Evolutionary conservation across 2,113 vertebrate genomes (phyloP), one percentile per base, ranked within the genome.

Genomic region (Pampusana beccarii): DNA sequence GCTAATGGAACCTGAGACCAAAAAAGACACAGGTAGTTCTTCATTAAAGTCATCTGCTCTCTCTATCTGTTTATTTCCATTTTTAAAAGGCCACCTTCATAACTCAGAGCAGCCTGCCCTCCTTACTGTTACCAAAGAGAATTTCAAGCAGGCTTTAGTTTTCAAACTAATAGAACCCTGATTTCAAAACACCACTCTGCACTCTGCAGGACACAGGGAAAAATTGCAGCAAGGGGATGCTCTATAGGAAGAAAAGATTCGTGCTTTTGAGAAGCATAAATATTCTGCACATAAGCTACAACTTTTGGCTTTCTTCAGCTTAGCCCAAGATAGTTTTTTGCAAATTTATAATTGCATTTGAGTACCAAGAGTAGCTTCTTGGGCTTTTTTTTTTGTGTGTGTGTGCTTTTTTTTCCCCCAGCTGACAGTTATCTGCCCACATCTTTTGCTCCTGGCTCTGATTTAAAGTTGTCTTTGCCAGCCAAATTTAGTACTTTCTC

Each of bases 31-130:
- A 0, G 12, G 54, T 46, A 84, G 78, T 56, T 94, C 91, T 93
- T 94, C 95, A 95, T 96, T 96, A 91, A 96, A 95, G 83, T 93
- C 73, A 86, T 90, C 83, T 89, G 78, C 77, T 77, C 66, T 36
- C 73, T 89, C 90, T 95, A 58, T 80, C 72, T 96, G 92, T 94
- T 95, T 97, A 96, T 96, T 95, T 97, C 96, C 92, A 94, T 96
- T 96, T 96, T 96, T 94, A 94, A 97, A 97, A 97, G 96, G 96
- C 96, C 96, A 96, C 77, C 70, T 95, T 96, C 96, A 93, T 97
- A 96, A 97, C 86, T 96, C 96, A 96, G 77, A 94, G 77, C 73
- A 91, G 73, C 36, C 53, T 95, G 57, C 85, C 65, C 70, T 74
- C 79, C 74, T 89, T 70, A 51, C 40, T 71, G 57, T 93, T 85